These are phyloP conservation scores for Arctopsyche grandis DNA, from an alignment of 1,140 invertebrate genomes.

Conservation along the genomic window DNA sequence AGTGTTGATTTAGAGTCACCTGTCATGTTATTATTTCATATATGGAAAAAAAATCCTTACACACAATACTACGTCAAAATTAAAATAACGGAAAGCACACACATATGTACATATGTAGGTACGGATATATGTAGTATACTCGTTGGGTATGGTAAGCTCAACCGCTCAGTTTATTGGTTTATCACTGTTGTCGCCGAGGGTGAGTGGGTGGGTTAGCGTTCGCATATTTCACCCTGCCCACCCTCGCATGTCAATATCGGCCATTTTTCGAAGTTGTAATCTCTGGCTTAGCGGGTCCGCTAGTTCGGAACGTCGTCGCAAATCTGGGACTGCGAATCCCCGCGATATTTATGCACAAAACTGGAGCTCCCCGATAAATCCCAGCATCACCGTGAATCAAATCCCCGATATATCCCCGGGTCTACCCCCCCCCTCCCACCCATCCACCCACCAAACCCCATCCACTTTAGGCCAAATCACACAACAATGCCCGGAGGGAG, in stretches of 20 bases:
- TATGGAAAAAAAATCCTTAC: too few relatives aligned
- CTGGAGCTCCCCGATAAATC: conserved; percentile 9
- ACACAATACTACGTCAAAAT: too few relatives aligned
- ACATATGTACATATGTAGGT: too few relatives aligned
- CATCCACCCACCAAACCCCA: too few relatives aligned
- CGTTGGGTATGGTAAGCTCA: too few relatives aligned
- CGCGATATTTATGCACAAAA: conserved; percentile 23
- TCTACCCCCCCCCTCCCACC: not conserved
- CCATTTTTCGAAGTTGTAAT: conserved; percentile 25
- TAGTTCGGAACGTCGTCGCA: not conserved
- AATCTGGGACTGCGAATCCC: conserved; percentile 23
- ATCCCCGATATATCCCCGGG: conserved; percentile 23
- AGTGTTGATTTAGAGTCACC: too few relatives aligned
- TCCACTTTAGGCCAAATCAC: not conserved
- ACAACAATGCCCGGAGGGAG: not conserved
- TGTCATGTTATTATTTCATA: too few relatives aligned
- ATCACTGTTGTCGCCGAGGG: not conserved
- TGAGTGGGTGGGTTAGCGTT: not conserved
- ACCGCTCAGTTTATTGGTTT: not conserved
- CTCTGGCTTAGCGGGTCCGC: conserved; percentile 10
- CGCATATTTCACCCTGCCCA: not conserved
- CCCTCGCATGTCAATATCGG: conserved; percentile 5
- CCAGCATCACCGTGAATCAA: conserved; percentile 20
- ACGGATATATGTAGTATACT: too few relatives aligned
- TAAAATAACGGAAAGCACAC: too few relatives aligned